Base-by-base conservation (phyloP, 2,888 invertebrate species). In the Nyleta sp. region DNA sequence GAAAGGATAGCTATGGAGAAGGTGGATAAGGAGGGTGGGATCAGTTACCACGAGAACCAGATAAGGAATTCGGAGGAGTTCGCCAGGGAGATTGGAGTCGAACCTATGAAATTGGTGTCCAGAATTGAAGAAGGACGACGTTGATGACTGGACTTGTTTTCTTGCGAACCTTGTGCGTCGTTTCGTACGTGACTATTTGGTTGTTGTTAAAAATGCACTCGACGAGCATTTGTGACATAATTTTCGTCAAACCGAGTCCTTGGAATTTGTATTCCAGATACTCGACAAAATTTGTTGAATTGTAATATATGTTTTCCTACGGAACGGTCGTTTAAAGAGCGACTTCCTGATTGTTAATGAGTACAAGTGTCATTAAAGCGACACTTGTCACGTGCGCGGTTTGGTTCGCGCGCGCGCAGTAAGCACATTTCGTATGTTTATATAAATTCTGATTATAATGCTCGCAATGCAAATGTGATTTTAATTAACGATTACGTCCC, bases 21-120 rank as follows among this genome's bases (percentile, higher is more conserved):
- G 55, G 95, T 96, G 0, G 94, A 96, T 59, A 84, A 88, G 15
- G 92, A 92, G 6, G 97, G 97, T 7, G 96, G 96, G 0, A 94
- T 98, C 31, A 91, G 92, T 0, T 98, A 97, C 87, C 94, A 96
- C 76, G 91, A 93, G 74, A 95, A 96, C 87, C 96, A 96, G 90
- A 92, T 98, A 0, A 92, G 93, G 15, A 93, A 94, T 42, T 95
- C 95, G 80, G 91, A 91, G 24, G 91, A 91, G 0, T 89, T 95
- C 7, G 94, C 95, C 0, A 87, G 92, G 55, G 91, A 90, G 65
- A 91, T 95, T 0, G 92, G 93, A 4, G 93, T 95, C 0, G 88
- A 89, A 28, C 91, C 92, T 0, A 85, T 91, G 86, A 87, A 85
- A 76, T 72, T 87, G 35, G 31, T 79, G 7, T 15, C 15, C 17